Evolutionary conservation across 2,113 vertebrate species (phyloP), one percentile per base, ranked within the genome.

Genomic region (Oncorhynchus tshawytscha): DNA sequence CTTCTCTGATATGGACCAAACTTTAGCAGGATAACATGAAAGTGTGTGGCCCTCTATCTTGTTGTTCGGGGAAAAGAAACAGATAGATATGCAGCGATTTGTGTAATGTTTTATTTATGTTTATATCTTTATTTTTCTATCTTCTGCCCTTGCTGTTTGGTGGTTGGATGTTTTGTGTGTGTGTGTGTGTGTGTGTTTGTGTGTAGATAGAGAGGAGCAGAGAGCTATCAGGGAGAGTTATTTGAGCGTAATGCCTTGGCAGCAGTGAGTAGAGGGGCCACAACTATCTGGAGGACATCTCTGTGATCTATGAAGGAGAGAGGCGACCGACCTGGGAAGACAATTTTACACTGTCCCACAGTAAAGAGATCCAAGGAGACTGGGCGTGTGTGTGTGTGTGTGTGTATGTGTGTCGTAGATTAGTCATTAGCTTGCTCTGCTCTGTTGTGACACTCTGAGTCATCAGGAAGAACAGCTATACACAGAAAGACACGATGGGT

Each of bases 241-340:
- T 91, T 87, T 84, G 81, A 87, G 83, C 15, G 1, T 3, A 62
- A 67, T 77, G 79, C 75, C 81, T 85, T 77, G 76, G 82, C 84
- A 80, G 76, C 79, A 75, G 13, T 18, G 16, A 54, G 51, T 54
- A 18, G 81, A 85, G 70, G 77, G 51, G 12, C 51, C 51, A 54
- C 15, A 54, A 75, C 67, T 90, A 92, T 92, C 88, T 91, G 82
- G 88, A 91, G 90, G 91, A 93, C 90, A 90, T 92, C 91, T 92
- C 31, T 4, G 77, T 91, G 90, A 92, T 92, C 83, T 92, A 88
- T 90, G 87, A 84, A 85, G 84, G 86, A 85, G 87, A 86, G 78
- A 59, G 68, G 78, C 31, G 74, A 90, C 82, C 84, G 76, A 90
- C 84, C 85, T 59, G 82, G 82, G 66, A 87, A 89, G 85, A 72